These are phyloP conservation scores for Rana temporaria DNA, from an alignment of 2,113 vertebrate species.

Conservation along the genomic window DNA sequence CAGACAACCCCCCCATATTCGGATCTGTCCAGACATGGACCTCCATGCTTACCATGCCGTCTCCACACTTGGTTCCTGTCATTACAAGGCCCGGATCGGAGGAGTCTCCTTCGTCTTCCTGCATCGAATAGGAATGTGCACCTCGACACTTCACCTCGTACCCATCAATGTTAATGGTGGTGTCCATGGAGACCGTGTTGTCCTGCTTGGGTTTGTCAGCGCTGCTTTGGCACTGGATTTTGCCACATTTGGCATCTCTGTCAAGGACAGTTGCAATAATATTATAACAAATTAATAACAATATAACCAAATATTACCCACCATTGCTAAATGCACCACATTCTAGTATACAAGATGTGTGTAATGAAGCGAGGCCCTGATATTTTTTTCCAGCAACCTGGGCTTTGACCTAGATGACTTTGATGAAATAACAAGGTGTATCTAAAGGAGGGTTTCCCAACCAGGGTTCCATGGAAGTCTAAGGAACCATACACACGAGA, in stretches of 20 bases:
- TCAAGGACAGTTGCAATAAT: background rate
- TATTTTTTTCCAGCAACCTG: no score
- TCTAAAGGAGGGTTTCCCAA: no score
- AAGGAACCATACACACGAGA: no score
- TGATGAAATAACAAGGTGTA: no score
- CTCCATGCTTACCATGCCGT: constrained; percentile 90
- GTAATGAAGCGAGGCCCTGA: no score
- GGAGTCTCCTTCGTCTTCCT: constrained; percentile 83
- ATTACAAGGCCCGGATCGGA: constrained; percentile 86
- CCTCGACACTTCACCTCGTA: constrained; percentile 84
- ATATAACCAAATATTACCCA: no score
- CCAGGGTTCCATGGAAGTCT: no score
- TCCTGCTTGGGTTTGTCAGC: constrained; percentile 82
- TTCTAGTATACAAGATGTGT: no score
- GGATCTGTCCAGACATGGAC: background rate
- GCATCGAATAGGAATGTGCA: constrained; percentile 80
- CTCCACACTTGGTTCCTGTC: constrained; percentile 89
- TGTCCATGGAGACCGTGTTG: constrained; percentile 84
- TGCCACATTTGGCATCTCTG: constrained; percentile 93
- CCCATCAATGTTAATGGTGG: constrained; percentile 79
- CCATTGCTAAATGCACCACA: no score
- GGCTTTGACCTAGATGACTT: no score
- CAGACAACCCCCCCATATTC: background rate
- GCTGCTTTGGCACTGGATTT: constrained; percentile 92
- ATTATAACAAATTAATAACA: no score